phyloP scores from a whole-genome alignment of 2,113 vertebrate species.

The Ciconia stormi region DNA sequence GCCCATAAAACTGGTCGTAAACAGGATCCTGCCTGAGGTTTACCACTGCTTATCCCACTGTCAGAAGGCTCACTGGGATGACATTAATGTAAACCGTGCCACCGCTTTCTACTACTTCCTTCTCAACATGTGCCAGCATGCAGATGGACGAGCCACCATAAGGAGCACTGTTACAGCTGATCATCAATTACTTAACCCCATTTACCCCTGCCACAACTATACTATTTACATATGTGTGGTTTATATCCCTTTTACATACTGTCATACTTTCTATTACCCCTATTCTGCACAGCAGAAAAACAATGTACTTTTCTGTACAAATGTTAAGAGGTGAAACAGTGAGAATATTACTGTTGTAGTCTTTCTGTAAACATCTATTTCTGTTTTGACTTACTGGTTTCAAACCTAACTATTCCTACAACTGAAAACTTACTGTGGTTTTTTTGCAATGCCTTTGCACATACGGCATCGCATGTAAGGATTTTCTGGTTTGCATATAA shows the following conservation, averaged over 20 bases:
- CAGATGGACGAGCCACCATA: not conserved
- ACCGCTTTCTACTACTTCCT: not conserved
- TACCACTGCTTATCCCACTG: not conserved
- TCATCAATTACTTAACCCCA: not conserved
- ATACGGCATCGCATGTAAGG: not conserved
- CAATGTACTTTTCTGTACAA: not conserved
- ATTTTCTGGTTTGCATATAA: not conserved
- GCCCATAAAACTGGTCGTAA: not conserved
- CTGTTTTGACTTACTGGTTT: not conserved
- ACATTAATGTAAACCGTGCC: not conserved
- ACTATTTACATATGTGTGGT: not conserved
- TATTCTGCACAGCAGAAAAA: not conserved
- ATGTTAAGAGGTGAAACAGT: not conserved
- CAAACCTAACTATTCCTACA: not conserved
- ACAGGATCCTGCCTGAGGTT: not conserved
- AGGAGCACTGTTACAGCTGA: not conserved
- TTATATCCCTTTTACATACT: not conserved
- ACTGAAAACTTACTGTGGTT: not conserved
- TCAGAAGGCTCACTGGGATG: not conserved
- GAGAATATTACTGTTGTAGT: not conserved
- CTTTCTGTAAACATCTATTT: not conserved
- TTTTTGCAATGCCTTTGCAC: not conserved
- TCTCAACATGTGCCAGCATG: accelerated
- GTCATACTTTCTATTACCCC: not conserved
- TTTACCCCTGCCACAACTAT: not conserved